Base-by-base conservation (phyloP, 2,888 invertebrate genomes). In the Drosophila imparisetae region DNA sequence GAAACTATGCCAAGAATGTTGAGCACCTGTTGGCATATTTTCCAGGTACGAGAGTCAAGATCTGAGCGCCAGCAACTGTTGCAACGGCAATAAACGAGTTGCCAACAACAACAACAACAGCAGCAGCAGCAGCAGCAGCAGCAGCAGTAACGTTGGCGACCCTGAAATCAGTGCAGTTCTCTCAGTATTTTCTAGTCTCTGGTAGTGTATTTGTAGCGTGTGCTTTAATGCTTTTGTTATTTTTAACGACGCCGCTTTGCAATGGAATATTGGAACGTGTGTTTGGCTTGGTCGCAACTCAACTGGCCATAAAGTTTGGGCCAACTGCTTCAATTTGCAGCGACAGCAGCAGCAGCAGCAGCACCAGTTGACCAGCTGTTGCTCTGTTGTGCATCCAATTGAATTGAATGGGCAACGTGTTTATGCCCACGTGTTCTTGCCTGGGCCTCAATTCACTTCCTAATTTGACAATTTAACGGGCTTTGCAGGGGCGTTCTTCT, bases 1-100 rank as follows among this genome's bases (percentile, higher is more conserved):
- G 66, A 73, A 88, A 85, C 81, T 80, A 85, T 85, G 88, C 88
- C 85, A 83, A 85, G 85, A 88, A 85, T 85, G 88, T 62, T 81
- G 81, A 85, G 85, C 85, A 85, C 85, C 85, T 85, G 85, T 74
- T 85, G 88, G 86, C 86, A 86, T 83, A 49, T 70, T 80, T 88
- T 86, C 69, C 55, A 66, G 52, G 15, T 27, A 55, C 55, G 27
- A 36, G 54, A 38, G 54, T 48, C 15, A 38, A 34, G n/a, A 27
- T 52, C 42, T 50, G 50, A 45, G 36, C 58, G 60, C 40, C 49
- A 63, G 57, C 68, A 71, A 55, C 38, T 55, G 54, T 54, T 34
- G 53, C 53, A 53, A 53, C 53, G 54, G 24, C 50, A 62, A 55
- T 64, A 68, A 83, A 68, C 83, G 34, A 86, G 83, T 81, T 75